phyloP scores from a whole-genome alignment of 1,140 invertebrate species.

The Halyomorpha halys region DNA sequence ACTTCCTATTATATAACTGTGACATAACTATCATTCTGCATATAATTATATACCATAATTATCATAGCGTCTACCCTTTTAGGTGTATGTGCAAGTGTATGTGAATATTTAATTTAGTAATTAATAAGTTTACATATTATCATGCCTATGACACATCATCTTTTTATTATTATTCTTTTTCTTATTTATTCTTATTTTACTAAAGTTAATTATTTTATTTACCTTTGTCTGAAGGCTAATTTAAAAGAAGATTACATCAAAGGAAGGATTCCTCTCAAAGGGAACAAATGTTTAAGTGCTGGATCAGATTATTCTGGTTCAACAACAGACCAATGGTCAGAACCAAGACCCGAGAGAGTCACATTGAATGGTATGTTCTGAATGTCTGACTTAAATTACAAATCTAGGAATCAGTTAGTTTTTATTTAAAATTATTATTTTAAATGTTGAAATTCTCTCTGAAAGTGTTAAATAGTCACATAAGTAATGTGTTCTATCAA shows the following conservation, averaged over 20 bases:
- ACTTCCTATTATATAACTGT: too few species aligned
- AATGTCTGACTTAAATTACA: neutral
- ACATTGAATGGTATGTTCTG: conserved; percentile 28
- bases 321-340: conserved; percentile 30
- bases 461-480: too few species aligned
- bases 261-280: conserved; percentile 26
- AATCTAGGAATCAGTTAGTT: too few species aligned
- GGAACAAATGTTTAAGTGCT: conserved; percentile 27
- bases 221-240: conserved; percentile 24
- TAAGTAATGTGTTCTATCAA: too few species aligned
- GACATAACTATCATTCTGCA: too few species aligned
- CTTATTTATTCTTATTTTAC: too few species aligned
- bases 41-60: too few species aligned
- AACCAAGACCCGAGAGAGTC: conserved; percentile 26
- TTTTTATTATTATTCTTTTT: neutral
- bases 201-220: conserved; percentile 18
- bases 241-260: conserved; percentile 27
- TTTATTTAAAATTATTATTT: too few species aligned
- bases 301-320: conserved; percentile 31
- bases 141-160: neutral
- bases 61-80: too few species aligned
- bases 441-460: too few species aligned
- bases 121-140: neutral
- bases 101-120: neutral
- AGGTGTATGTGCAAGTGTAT: too few species aligned